A percentile compares a stretch with the other conserved stretches of the same genome.
These are phyloP conservation scores for Drosophila varians DNA, from an alignment of 1,140 invertebrate genomes.

Conservation along the genomic window DNA sequence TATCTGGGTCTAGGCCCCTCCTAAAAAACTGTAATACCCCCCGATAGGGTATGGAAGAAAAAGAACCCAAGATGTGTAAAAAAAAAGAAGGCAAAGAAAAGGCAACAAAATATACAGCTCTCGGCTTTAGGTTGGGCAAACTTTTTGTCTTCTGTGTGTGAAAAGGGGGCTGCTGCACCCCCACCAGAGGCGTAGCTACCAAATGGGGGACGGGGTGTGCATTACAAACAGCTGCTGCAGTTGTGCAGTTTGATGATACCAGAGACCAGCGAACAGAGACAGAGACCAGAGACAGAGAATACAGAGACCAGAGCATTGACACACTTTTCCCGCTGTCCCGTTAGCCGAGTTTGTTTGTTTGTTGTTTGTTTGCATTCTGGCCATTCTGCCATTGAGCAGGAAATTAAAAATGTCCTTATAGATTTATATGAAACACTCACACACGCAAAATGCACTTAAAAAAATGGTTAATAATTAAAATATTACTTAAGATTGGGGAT, in stretches of 20 bases:
- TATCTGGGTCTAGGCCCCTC: no score
- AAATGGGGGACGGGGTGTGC: background rate
- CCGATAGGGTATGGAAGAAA: background rate
- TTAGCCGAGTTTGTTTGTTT: constrained; percentile 8
- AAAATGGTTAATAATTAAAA: background rate
- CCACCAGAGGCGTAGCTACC: background rate
- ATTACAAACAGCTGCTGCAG: constrained; percentile 34
- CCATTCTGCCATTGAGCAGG: constrained; percentile 31
- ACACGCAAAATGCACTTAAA: background rate
- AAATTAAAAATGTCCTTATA: constrained; percentile 60
- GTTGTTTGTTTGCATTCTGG: constrained; percentile 44
- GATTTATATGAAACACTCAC: constrained; percentile 37
- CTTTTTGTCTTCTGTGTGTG: constrained; percentile 26
- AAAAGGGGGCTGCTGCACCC: background rate
- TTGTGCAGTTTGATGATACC: constrained; percentile 12
- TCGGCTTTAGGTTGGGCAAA: constrained; percentile 48
- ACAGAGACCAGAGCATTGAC: constrained; percentile 31
- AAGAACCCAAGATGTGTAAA: constrained; percentile 13
- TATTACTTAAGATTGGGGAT: no score
- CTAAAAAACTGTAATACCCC: background rate
- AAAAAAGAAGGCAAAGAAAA: constrained; percentile 11
- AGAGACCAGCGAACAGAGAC: background rate
- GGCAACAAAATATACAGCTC: constrained; percentile 41
- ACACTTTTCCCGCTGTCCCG: constrained; percentile 35
- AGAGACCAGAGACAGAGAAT: background rate